These are phyloP conservation scores for Caenorhabditis imperialis DNA, from an alignment of 2,888 invertebrate genomes.

Conservation along the genomic window DNA sequence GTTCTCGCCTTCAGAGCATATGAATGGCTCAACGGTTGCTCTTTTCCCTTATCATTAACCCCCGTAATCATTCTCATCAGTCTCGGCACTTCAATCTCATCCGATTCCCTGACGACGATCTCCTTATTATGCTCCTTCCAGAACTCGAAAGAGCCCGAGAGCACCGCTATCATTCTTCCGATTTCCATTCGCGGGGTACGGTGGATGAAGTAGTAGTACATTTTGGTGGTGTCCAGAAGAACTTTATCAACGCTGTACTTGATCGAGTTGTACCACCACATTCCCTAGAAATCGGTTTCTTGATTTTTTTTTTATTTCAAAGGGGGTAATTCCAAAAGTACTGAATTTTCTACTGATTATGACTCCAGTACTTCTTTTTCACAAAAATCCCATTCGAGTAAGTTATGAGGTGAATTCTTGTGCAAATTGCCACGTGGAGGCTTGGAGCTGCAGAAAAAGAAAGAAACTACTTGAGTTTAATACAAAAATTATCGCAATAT, in stretches of 20 bases:
- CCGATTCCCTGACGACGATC: conserved; percentile 91
- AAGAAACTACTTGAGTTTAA: too few relatives aligned
- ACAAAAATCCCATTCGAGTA: too few relatives aligned
- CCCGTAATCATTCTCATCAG: conserved; percentile 90
- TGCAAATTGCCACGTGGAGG: too few relatives aligned
- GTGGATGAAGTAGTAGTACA: conserved; percentile 95
- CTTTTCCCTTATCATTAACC: conserved; percentile 95
- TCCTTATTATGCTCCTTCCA: conserved; percentile 93
- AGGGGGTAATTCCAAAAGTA: too few relatives aligned
- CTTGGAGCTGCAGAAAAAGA: too few relatives aligned
- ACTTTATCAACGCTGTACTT: conserved; percentile 95
- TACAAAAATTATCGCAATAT: too few relatives aligned
- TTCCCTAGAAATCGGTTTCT: conserved; percentile 82
- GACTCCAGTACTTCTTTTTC: too few relatives aligned
- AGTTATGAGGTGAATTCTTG: too few relatives aligned
- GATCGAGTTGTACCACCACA: conserved; percentile 99
- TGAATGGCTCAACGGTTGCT: conserved; percentile 88
- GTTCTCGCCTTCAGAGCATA: conserved; percentile 84
- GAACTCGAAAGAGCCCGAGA: conserved; percentile 96
- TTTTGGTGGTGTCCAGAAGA: conserved; percentile 93
- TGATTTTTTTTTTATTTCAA: not conserved
- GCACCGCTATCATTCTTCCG: conserved; percentile 93
- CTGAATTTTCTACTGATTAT: too few relatives aligned
- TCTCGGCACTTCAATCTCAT: conserved; percentile 92
- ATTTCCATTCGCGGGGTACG: conserved; percentile 95